phyloP scores from a whole-genome alignment of 2,888 invertebrate genomes.

The Cephus pygmeus region DNA sequence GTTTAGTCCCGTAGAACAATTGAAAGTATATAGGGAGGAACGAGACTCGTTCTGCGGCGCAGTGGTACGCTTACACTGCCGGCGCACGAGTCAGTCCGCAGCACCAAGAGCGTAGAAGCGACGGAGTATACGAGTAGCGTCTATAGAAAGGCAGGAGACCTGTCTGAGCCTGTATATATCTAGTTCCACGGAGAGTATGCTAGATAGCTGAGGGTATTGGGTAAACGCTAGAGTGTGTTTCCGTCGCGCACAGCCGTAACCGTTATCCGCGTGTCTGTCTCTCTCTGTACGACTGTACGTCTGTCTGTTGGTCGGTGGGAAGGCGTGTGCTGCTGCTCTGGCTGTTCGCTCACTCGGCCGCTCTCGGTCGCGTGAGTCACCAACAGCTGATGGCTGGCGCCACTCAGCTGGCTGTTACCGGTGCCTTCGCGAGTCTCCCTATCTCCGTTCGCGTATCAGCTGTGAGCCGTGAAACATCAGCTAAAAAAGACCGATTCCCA shows the following conservation, averaged over 20 bases:
- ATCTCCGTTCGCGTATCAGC: slow-evolving; percentile 53
- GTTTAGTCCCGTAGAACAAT: background rate
- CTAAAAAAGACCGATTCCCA: background rate
- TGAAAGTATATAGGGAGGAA: background rate
- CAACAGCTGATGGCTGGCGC: slow-evolving; percentile 65
- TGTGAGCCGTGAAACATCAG: slow-evolving; percentile 26
- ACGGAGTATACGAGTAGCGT: background rate
- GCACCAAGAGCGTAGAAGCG: background rate
- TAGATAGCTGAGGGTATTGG: background rate
- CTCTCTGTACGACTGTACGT: background rate
- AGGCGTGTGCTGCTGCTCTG: background rate
- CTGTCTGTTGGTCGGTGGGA: background rate
- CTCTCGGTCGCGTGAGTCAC: slow-evolving; percentile 58
- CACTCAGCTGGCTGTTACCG: slow-evolving; percentile 64
- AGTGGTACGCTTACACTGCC: background rate
- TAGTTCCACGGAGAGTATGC: background rate
- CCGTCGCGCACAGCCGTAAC: background rate
- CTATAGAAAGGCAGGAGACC: background rate
- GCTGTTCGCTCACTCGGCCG: slow-evolving; percentile 11
- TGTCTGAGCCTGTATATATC: background rate
- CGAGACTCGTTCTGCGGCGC: background rate
- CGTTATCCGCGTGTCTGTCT: background rate
- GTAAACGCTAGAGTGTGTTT: background rate
- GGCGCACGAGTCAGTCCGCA: background rate
- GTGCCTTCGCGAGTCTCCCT: slow-evolving; percentile 51